Percentiles rank a stretch among this genome's conserved stretches.
These are phyloP conservation scores for Cuniculus paca DNA, from an alignment of 2,797 vertebrate genomes.

Conservation along the genomic window DNA sequence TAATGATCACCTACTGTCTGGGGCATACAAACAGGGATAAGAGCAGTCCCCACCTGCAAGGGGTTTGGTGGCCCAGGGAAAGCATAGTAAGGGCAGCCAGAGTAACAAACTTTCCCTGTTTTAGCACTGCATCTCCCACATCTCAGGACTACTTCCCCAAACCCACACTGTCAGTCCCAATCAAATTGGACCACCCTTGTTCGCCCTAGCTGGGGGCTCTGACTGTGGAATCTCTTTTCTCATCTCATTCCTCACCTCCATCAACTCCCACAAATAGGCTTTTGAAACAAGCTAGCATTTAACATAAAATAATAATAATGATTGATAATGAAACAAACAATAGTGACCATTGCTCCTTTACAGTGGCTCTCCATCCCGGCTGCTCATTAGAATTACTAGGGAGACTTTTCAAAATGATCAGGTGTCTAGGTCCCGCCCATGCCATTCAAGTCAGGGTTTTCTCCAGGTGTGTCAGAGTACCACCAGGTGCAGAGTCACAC, in stretches of 20 bases:
- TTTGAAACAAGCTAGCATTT: constrained; percentile 31
- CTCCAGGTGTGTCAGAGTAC: background rate
- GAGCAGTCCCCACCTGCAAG: background rate
- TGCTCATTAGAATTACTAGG: background rate
- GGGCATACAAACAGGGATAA: background rate
- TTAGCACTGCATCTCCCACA: background rate
- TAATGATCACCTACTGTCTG: background rate
- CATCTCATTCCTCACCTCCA: background rate
- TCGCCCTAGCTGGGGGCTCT: background rate
- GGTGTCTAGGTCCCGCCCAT: background rate
- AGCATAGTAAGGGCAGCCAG: background rate
- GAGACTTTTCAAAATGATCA: background rate
- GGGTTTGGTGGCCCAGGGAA: background rate
- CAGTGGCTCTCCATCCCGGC: background rate
- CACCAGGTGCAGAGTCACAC: background rate
- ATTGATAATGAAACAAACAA: background rate
- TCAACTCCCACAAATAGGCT: background rate
- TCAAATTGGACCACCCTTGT: background rate
- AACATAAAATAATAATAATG: background rate
- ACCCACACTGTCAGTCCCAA: background rate
- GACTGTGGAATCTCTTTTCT: background rate
- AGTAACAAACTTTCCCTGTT: background rate
- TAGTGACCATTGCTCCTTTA: background rate
- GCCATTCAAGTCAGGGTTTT: background rate
- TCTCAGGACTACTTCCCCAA: background rate